A percentile compares a stretch with the other conserved stretches of the same genome.
phyloP scores from a whole-genome alignment of 2,113 vertebrate genomes.

The Psephotus haematonotus region DNA sequence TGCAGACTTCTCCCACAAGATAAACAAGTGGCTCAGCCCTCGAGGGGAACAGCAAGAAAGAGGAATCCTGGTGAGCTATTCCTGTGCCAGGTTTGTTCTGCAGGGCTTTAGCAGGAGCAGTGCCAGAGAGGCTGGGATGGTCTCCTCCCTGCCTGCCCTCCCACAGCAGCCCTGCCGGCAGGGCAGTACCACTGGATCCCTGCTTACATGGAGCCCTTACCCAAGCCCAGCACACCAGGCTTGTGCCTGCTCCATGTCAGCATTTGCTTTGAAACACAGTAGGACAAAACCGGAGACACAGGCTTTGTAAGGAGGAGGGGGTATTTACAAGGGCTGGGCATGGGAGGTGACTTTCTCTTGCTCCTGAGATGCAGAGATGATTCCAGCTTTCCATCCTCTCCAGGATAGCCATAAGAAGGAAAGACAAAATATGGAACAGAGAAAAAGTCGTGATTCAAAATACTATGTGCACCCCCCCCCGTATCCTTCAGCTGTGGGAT shows the following conservation, averaged over 20 bases:
- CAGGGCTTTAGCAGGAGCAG: background rate
- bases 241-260: background rate
- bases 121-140: background rate
- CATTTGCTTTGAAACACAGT: background rate
- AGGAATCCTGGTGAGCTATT: background rate
- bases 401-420: background rate
- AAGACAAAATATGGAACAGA: background rate
- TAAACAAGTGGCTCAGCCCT: conserved; percentile 34
- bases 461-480: background rate
- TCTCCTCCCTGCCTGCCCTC: background rate
- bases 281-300: accelerated
- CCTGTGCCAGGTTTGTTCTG: background rate
- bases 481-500: background rate
- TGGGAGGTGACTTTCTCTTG: background rate
- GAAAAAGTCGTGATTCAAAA: background rate
- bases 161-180: accelerated
- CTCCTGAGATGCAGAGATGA: background rate
- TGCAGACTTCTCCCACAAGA: conserved; percentile 50
- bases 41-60: background rate
- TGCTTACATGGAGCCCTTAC: too few species aligned
- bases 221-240: background rate
- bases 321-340: background rate
- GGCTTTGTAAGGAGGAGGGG: background rate
- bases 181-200: background rate
- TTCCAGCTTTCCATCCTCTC: background rate